phyloP scores from a whole-genome alignment of 2,113 vertebrate genomes.

The Fregata magnificens region DNA sequence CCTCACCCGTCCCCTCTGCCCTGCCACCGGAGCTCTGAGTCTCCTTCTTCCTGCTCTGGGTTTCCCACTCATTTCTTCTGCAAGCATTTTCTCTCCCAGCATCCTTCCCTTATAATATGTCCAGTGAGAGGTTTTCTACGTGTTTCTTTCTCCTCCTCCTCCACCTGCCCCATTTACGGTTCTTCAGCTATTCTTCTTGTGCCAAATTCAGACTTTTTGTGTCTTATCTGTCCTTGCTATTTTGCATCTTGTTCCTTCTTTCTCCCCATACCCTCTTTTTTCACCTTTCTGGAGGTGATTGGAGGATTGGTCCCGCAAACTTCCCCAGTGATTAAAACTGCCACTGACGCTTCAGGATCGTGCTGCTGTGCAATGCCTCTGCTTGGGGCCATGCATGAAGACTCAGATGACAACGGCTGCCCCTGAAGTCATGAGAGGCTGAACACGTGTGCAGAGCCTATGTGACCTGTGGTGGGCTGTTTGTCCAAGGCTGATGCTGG shows the following conservation, averaged over 20 bases:
- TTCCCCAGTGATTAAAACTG: background rate
- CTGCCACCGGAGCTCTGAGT: background rate
- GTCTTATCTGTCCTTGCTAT: background rate
- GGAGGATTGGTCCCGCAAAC: background rate
- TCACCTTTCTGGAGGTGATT: background rate
- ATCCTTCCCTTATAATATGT: background rate
- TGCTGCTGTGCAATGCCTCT: background rate
- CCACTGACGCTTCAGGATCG: background rate
- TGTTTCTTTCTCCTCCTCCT: background rate
- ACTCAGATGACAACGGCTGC: too few species aligned
- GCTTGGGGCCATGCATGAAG: background rate
- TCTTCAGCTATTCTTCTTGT: background rate
- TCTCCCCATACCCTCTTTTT: background rate
- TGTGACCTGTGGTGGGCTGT: too few species aligned
- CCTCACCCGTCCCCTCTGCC: background rate
- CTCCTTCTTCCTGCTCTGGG: background rate
- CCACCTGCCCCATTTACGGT: background rate
- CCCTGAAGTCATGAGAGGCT: background rate
- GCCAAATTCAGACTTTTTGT: background rate
- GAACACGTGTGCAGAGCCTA: too few species aligned
- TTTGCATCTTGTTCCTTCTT: background rate
- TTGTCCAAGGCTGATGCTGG: background rate
- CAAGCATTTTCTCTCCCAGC: background rate
- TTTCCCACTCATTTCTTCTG: background rate
- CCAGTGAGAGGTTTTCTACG: background rate